phyloP scores from a whole-genome alignment of 2,797 vertebrate species.

The Helicolenus hilgendorfi region DNA sequence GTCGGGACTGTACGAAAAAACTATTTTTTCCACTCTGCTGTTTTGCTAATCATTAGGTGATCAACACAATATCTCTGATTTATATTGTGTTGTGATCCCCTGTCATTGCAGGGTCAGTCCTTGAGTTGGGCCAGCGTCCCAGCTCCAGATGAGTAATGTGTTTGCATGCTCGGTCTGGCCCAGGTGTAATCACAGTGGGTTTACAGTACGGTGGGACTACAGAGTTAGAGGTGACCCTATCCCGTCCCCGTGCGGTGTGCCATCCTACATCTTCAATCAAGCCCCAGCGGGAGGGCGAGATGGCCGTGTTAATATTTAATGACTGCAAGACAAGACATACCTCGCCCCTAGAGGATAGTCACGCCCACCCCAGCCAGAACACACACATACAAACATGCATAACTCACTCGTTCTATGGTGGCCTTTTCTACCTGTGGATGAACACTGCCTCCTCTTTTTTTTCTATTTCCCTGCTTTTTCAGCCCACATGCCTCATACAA shows the following conservation, averaged over 20 bases:
- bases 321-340: constrained; percentile 70
- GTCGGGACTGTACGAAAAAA: neutral
- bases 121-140: constrained; percentile 9
- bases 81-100: constrained; percentile 1
- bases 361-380: neutral
- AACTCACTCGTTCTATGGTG: neutral
- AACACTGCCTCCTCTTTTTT: neutral
- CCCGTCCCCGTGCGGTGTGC: constrained; percentile 29
- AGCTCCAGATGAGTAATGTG: constrained; percentile 57
- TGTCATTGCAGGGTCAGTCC: constrained; percentile 33
- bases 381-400: neutral
- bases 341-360: constrained; percentile 40
- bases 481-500: constrained; percentile 10
- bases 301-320: constrained; percentile 87
- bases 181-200: constrained; percentile 68
- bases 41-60: neutral
- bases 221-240: constrained; percentile 81
- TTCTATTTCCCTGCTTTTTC: neutral
- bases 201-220: constrained; percentile 49
- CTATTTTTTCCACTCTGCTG: neutral
- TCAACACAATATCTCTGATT: constrained; percentile 1
- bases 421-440: neutral
- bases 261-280: constrained; percentile 74
- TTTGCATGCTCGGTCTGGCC: constrained; percentile 45
- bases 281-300: constrained; percentile 63